A percentile compares a stretch with the other conserved stretches of the same genome.
These are phyloP conservation scores for Cydia splendana DNA, from an alignment of 1,140 invertebrate genomes.

Conservation along the genomic window DNA sequence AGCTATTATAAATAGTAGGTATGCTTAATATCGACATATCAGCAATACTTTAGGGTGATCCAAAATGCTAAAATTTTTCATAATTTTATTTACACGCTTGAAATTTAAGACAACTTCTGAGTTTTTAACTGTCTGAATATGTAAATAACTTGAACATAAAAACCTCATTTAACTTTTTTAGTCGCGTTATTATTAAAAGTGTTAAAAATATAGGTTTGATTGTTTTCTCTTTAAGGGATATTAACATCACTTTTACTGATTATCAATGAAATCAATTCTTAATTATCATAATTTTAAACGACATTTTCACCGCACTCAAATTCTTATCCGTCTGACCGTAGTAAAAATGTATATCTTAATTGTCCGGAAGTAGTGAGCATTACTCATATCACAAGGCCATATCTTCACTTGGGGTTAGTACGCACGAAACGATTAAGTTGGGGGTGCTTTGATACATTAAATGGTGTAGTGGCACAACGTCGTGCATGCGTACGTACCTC, in stretches of 20 bases:
- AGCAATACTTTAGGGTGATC: no score
- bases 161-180: no score
- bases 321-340: not conserved
- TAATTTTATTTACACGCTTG: no score
- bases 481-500: conserved; percentile 63
- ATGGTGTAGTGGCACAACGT: conserved; percentile 41
- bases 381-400: conserved; percentile 22
- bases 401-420: conserved; percentile 13
- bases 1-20: no score
- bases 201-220: no score
- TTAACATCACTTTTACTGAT: not conserved
- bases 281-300: not conserved
- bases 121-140: no score
- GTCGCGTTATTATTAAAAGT: no score
- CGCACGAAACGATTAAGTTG: conserved; percentile 16
- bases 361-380: conserved; percentile 9
- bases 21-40: no score
- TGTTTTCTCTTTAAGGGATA: no score
- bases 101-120: no score
- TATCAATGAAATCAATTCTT: not conserved
- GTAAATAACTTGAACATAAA: no score
- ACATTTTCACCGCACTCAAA: conserved; percentile 13
- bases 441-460: conserved; percentile 17
- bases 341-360: not conserved
- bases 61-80: no score